Conservation (phyloP, 2,113 vertebrate genomes). For the Lates calcarifer region DNA sequence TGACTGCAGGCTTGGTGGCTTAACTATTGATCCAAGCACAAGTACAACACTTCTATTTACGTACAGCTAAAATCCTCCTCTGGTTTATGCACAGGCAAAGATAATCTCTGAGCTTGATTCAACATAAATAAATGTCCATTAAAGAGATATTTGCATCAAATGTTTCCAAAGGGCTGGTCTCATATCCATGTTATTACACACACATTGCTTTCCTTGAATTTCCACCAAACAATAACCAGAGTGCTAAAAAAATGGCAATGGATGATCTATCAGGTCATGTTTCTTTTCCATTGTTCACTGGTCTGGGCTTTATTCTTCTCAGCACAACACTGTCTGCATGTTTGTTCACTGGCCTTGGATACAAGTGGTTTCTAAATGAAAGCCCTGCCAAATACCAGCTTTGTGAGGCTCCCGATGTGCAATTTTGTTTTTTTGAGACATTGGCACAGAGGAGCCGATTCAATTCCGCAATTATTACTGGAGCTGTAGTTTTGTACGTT, state of each 20-base stretch:
- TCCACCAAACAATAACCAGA: neutral
- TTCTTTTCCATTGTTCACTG: conserved; percentile 21
- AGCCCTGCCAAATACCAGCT: conserved; percentile 44
- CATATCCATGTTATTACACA: neutral
- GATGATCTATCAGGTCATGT: conserved; percentile 11
- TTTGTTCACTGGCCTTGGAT: conserved; percentile 44
- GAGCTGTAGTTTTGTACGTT: conserved; percentile 18
- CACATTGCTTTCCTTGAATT: conserved; percentile 1
- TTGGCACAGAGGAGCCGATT: conserved; percentile 42
- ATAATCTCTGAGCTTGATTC: neutral
- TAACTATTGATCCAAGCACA: neutral
- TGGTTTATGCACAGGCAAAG: neutral
- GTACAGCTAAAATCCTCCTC: neutral
- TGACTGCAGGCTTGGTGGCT: neutral
- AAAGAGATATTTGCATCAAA: neutral
- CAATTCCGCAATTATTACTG: conserved; percentile 49
- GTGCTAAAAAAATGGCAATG: neutral
- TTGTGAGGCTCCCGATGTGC: conserved; percentile 42
- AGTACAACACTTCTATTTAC: neutral
- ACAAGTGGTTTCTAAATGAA: conserved; percentile 53
- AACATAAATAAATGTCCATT: neutral
- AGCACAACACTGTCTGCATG: neutral
- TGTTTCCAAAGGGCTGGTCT: neutral
- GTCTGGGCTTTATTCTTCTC: conserved; percentile 37
- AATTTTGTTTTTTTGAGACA: conserved; percentile 48